Percentiles rank a stretch among this genome's conserved stretches.
Evolutionary conservation across 2,797 vertebrate genomes (phyloP).

Genomic region (Anguilla anguilla): DNA sequence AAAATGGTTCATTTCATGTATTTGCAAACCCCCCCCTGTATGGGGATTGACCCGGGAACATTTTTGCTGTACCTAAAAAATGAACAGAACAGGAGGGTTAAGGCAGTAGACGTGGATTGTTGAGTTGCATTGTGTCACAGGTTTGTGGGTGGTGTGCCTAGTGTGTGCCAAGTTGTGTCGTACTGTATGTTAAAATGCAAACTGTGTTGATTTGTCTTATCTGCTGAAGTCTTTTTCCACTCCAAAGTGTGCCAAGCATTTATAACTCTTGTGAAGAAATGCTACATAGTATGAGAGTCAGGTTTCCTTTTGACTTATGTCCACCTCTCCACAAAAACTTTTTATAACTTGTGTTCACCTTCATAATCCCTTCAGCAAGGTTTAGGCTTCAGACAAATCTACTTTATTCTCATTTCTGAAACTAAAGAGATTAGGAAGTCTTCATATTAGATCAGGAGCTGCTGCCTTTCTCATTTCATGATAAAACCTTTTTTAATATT

Average conservation of each 20-base stretch:
- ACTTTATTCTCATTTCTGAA: background rate
- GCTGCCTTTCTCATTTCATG: background rate
- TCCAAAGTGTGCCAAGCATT: conserved; percentile 2
- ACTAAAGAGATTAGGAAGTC: background rate
- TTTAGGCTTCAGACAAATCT: background rate
- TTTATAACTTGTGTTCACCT: background rate
- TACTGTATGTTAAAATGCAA: background rate
- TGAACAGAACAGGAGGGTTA: too few relatives aligned
- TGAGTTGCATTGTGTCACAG: background rate
- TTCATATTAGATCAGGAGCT: background rate
- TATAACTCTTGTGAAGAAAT: background rate
- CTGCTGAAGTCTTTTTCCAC: background rate
- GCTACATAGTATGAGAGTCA: background rate
- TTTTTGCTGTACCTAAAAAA: too few relatives aligned
- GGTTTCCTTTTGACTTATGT: background rate
- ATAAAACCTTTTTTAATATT: background rate
- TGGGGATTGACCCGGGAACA: too few relatives aligned
- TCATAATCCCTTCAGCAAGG: background rate
- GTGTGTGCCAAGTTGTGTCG: background rate
- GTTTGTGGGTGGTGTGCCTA: background rate
- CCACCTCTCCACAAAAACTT: background rate
- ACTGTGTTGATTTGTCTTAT: background rate
- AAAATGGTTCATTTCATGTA: too few relatives aligned
- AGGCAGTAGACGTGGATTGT: background rate
- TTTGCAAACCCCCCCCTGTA: too few relatives aligned